These are phyloP conservation scores for Semaprochilodus insignis DNA, from an alignment of 2,797 vertebrate species.

Conservation along the genomic window DNA sequence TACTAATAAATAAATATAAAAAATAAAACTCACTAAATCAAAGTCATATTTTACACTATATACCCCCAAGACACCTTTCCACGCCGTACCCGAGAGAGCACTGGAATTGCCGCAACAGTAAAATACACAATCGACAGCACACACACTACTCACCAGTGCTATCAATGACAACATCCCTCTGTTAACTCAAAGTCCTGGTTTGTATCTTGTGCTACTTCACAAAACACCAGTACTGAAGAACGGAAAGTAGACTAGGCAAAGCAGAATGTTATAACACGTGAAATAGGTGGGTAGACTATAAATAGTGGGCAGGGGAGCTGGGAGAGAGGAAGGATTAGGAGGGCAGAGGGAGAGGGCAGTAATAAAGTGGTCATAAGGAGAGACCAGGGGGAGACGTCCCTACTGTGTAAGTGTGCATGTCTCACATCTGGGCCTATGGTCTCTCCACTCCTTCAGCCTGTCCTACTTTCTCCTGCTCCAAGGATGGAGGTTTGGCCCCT, in stretches of 20 bases:
- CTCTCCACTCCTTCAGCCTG: constrained; percentile 55
- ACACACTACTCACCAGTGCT: too few relatives aligned
- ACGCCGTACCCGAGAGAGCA: too few relatives aligned
- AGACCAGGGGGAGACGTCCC: constrained; percentile 45
- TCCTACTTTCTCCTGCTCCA: constrained; percentile 60
- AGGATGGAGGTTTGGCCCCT: constrained; percentile 55
- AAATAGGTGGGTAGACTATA: constrained; percentile 40
- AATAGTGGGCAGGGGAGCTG: constrained; percentile 34
- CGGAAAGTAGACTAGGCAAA: not conserved
- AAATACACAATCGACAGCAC: too few relatives aligned
- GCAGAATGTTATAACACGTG: constrained; percentile 7
- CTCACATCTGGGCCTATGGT: constrained; percentile 53
- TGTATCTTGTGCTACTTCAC: not conserved
- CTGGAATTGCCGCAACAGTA: too few relatives aligned
- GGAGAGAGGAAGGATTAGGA: constrained; percentile 41
- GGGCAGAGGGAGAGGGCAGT: constrained; percentile 46
- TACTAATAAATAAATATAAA: too few relatives aligned
- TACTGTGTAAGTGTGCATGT: constrained; percentile 28
- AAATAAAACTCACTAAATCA: too few relatives aligned
- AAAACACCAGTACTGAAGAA: not conserved
- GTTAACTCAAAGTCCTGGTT: not conserved
- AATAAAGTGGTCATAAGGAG: constrained; percentile 59
- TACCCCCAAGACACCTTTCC: too few relatives aligned
- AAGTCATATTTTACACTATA: too few relatives aligned
- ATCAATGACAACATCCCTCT: not conserved